These are phyloP conservation scores for Busseola fusca DNA, from an alignment of 2,888 invertebrate species.

Conservation along the genomic window DNA sequence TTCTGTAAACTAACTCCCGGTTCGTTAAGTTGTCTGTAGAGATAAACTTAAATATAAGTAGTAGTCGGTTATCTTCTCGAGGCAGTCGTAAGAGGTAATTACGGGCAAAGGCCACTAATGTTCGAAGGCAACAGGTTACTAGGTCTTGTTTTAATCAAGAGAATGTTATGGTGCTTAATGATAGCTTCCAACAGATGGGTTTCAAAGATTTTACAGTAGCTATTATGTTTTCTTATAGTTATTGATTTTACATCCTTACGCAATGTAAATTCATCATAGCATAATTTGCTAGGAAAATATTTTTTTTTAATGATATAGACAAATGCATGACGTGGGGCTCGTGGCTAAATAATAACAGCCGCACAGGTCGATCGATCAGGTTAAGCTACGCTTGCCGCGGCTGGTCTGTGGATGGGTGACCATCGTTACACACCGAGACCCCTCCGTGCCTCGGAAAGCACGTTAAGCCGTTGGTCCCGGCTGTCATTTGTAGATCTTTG, in stretches of 20 bases:
- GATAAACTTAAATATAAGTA: constrained; percentile 14
- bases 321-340: no score
- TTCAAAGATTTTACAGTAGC: neutral
- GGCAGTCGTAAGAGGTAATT: constrained; percentile 43
- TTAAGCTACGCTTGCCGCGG: no score
- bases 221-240: constrained; percentile 4
- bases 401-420: no score
- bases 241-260: neutral
- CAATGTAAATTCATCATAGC: no score
- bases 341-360: no score
- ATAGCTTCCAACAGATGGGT: constrained; percentile 12
- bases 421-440: no score
- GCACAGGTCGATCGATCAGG: no score
- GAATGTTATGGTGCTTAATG: constrained; percentile 18
- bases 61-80: constrained; percentile 33
- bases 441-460: no score
- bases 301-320: no score
- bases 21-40: constrained; percentile 29
- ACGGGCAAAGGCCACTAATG: constrained; percentile 37
- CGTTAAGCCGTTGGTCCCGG: no score
- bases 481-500: no score
- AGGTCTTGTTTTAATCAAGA: constrained; percentile 26
- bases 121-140: constrained; percentile 46
- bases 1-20: constrained; percentile 8
- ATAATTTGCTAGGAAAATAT: no score